Evolutionary conservation across 2,888 invertebrate genomes (phyloP).

Genomic region (Melinaea menophilus): DNA sequence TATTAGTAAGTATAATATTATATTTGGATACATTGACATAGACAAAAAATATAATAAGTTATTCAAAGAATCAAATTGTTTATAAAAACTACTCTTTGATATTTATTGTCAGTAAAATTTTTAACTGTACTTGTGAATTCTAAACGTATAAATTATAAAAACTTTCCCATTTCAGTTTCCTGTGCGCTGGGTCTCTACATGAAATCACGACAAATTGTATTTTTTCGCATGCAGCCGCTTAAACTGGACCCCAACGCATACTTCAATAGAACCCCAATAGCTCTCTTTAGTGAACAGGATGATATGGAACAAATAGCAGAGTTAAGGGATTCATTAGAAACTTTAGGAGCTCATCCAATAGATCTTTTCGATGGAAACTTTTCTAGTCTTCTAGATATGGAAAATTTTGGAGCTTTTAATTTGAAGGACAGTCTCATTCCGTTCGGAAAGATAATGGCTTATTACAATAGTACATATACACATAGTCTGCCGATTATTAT

Average conservation of each 20-base stretch:
- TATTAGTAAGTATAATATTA: slow-evolving; percentile 64
- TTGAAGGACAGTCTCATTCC: slow-evolving; percentile 74
- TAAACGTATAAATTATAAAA: neutral
- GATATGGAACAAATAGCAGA: slow-evolving; percentile 56
- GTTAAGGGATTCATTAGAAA: slow-evolving; percentile 57
- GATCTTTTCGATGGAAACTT: slow-evolving; percentile 82
- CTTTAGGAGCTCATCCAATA: slow-evolving; percentile 62
- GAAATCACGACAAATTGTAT: slow-evolving; percentile 79
- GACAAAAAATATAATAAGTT: neutral
- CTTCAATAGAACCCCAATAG: slow-evolving; percentile 76
- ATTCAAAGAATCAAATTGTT: neutral
- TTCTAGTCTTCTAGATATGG: slow-evolving; percentile 78
- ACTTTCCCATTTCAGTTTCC: slow-evolving; percentile 62
- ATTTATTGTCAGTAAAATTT: too few relatives aligned
- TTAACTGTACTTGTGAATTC: neutral
- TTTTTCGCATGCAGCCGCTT: slow-evolving; percentile 80
- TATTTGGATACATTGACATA: neutral
- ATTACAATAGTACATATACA: slow-evolving; percentile 88
- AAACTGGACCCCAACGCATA: slow-evolving; percentile 81
- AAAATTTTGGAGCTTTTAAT: slow-evolving; percentile 83
- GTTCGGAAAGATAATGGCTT: slow-evolving; percentile 78
- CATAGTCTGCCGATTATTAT: slow-evolving; percentile 87
- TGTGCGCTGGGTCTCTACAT: slow-evolving; percentile 83
- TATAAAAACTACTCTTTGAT: neutral
- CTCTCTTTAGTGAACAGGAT: slow-evolving; percentile 78